Conservation (phyloP, 1,140 invertebrate genomes). For the Aporrectodea caliginosa region DNA sequence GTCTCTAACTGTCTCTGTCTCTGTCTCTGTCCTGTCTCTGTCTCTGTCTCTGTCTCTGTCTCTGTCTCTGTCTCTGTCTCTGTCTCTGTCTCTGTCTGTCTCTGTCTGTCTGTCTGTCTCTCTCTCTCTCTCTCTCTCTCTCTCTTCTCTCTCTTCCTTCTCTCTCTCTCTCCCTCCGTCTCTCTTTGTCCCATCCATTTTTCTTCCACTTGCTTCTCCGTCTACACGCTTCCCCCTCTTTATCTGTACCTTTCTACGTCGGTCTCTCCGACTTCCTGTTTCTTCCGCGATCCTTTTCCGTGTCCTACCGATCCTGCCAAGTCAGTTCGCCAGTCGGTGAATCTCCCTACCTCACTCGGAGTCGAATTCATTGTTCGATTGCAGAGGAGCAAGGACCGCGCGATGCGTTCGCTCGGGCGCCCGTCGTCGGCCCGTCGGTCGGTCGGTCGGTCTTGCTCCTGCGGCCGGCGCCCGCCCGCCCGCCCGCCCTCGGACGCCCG, state of each 20-base stretch:
- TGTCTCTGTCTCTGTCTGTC: neutral
- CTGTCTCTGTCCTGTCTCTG: neutral
- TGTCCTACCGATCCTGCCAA: neutral
- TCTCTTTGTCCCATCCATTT: neutral
- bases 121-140: neutral
- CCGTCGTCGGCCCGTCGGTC: neutral
- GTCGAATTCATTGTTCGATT: neutral
- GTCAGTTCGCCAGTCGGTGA: neutral
- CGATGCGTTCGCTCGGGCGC: neutral
- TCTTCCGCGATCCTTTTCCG: neutral
- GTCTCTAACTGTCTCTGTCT: neutral
- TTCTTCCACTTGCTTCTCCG: neutral
- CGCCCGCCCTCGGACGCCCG: neutral
- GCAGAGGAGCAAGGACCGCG: neutral
- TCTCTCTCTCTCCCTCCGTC: neutral
- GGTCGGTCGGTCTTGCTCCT: neutral
- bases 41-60: neutral
- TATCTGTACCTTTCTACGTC: neutral
- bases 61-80: neutral
- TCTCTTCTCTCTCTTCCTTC: neutral
- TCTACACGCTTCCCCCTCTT: neutral
- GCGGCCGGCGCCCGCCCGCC: no score
- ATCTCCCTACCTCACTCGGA: neutral
- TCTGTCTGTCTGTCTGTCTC: constrained; percentile 1
- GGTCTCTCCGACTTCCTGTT: neutral